These are phyloP conservation scores for Typhlichthys eigenmanni DNA, from an alignment of 2,797 vertebrate species.

Conservation along the genomic window DNA sequence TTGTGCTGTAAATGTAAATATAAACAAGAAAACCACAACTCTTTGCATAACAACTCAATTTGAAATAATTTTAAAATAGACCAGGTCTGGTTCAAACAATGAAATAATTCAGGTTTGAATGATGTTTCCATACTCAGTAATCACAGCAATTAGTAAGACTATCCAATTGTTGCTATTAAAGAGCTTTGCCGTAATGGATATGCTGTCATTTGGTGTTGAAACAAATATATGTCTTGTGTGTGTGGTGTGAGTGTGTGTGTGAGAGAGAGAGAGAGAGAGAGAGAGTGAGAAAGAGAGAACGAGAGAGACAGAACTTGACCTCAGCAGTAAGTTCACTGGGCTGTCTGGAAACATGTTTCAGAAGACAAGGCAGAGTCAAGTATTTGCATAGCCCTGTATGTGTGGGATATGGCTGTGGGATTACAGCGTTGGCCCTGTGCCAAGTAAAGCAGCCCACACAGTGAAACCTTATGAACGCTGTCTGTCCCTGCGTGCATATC, in stretches of 20 bases:
- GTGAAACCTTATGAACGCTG: slow-evolving; percentile 51
- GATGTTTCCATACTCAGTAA: slow-evolving; percentile 10
- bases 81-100: not conserved
- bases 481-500: slow-evolving; percentile 46
- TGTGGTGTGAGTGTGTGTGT: not conserved
- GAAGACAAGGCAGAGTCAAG: slow-evolving; percentile 46
- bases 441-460: slow-evolving; percentile 50
- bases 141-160: slow-evolving; percentile 15
- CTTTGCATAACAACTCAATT: slow-evolving; percentile 4
- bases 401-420: slow-evolving; percentile 50
- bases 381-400: slow-evolving; percentile 49
- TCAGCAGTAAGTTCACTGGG: slow-evolving; percentile 22
- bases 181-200: slow-evolving; percentile 9
- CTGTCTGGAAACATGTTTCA: slow-evolving; percentile 26
- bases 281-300: not conserved
- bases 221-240: slow-evolving; percentile 4
- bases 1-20: not conserved
- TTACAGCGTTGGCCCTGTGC: slow-evolving; percentile 40
- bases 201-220: slow-evolving; percentile 11
- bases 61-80: slow-evolving; percentile 14
- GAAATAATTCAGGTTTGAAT: slow-evolving; percentile 1
- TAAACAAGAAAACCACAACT: not conserved
- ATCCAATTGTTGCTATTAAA: slow-evolving; percentile 10
- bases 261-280: slow-evolving; percentile 7
- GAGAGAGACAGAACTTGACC: slow-evolving; percentile 18